Percentiles rank a stretch among this genome's conserved stretches.
Evolutionary conservation across 2,113 vertebrate species (phyloP).

Genomic region (Actenoides lindsayi): DNA sequence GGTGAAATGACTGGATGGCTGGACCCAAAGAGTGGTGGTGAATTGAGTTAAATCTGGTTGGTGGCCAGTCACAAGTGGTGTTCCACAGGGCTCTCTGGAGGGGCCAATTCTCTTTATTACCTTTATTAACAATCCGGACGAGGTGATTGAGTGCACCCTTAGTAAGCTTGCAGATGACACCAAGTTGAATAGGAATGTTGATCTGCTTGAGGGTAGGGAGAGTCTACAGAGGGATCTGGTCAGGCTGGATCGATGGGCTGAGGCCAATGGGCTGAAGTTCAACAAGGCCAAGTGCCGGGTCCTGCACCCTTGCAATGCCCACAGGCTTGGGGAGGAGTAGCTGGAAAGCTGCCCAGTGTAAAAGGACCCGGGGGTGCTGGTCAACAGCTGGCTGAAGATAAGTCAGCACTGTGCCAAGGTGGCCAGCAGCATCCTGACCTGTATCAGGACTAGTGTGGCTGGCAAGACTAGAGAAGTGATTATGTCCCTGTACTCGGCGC

Average conservation of each 20-base stretch:
- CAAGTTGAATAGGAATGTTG: background rate
- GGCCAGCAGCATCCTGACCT: background rate
- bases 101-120: background rate
- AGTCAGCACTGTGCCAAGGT: background rate
- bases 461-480: background rate
- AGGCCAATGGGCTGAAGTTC: background rate
- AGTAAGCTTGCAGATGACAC: background rate
- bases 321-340: background rate
- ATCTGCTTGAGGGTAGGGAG: background rate
- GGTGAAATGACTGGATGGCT: background rate
- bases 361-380: background rate
- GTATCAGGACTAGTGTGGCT: fast-evolving
- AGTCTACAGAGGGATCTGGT: background rate
- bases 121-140: background rate
- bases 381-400: fast-evolving
- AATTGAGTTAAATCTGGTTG: background rate
- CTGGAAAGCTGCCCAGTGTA: fast-evolving
- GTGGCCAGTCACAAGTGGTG: fast-evolving
- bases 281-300: fast-evolving
- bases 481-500: fast-evolving
- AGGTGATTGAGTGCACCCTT: background rate
- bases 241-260: fast-evolving
- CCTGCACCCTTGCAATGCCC: fast-evolving
- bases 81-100: background rate
- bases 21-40: background rate